These are phyloP conservation scores for Drosophila rhopaloa DNA, from an alignment of 1,140 invertebrate species.

Conservation along the genomic window DNA sequence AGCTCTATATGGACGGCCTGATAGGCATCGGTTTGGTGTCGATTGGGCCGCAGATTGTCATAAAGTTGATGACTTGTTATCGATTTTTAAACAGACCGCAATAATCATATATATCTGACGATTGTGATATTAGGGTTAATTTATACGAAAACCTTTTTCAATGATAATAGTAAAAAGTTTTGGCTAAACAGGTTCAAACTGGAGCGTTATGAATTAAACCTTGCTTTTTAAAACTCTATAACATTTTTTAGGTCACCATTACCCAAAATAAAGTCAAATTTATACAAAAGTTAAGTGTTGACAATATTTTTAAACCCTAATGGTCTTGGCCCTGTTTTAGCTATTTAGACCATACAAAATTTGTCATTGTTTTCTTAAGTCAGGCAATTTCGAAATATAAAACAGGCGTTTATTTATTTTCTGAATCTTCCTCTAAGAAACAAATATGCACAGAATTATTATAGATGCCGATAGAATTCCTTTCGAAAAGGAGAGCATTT, in stretches of 20 bases:
- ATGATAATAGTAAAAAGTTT: conserved; percentile 2
- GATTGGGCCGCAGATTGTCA: conserved; percentile 39
- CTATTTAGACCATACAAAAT: too few relatives aligned
- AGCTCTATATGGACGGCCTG: conserved; percentile 70
- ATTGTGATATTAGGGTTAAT: conserved; percentile 23
- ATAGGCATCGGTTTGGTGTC: conserved; percentile 65
- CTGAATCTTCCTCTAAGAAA: conserved; percentile 24
- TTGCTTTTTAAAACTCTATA: too few relatives aligned
- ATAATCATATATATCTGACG: conserved; percentile 57
- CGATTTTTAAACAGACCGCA: conserved; percentile 77
- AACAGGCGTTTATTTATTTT: too few relatives aligned
- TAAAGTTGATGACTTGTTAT: conserved; percentile 83
- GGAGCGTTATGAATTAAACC: too few relatives aligned
- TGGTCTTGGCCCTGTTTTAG: too few relatives aligned
- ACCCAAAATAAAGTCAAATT: too few relatives aligned
- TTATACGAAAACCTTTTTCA: conserved; percentile 2
- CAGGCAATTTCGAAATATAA: too few relatives aligned
- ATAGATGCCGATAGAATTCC: conserved; percentile 29
- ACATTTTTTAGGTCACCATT: too few relatives aligned
- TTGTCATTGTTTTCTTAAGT: too few relatives aligned
- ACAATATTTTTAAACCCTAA: too few relatives aligned
- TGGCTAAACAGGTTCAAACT: not conserved
- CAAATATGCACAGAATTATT: conserved; percentile 4
- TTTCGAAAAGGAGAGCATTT: conserved; percentile 39
- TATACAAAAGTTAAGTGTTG: too few relatives aligned